Evolutionary conservation across 2,797 vertebrate genomes (phyloP).

Genomic region (Ambastaia sidthimunki): DNA sequence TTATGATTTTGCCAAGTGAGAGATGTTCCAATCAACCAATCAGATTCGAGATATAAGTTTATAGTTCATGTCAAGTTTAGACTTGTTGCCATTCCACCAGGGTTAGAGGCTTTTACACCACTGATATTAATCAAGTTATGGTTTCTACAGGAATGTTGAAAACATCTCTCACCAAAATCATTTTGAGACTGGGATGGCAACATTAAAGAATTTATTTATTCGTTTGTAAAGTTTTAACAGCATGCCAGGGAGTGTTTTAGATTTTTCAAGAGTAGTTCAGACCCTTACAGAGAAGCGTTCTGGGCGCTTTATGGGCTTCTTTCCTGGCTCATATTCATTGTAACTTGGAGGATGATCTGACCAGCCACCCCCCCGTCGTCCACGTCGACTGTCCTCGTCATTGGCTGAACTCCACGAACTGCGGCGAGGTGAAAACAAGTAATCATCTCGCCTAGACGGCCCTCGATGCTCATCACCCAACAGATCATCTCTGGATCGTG

Average conservation of each 20-base stretch:
- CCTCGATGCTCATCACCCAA: slow-evolving; percentile 57
- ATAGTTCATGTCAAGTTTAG: too few species aligned
- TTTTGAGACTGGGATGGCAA: neutral
- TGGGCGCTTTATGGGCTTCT: slow-evolving; percentile 71
- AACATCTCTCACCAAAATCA: too few species aligned
- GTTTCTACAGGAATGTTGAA: too few species aligned
- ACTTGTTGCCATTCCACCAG: too few species aligned
- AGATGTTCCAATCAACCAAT: too few species aligned
- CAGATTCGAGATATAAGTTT: too few species aligned
- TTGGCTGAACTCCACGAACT: slow-evolving; percentile 90
- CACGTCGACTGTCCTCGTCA: slow-evolving; percentile 69
- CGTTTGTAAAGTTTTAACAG: neutral
- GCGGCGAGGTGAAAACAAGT: slow-evolving; percentile 76
- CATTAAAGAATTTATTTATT: neutral
- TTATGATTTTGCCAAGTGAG: too few species aligned
- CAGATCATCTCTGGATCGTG: slow-evolving; percentile 77
- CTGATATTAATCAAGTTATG: too few species aligned
- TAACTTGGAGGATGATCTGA: slow-evolving; percentile 89
- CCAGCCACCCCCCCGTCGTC: slow-evolving; percentile 68
- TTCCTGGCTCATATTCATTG: slow-evolving; percentile 77
- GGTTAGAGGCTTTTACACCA: too few species aligned
- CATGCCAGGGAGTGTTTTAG: neutral
- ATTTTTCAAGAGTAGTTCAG: neutral
- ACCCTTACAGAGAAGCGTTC: slow-evolving; percentile 85
- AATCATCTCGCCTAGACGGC: slow-evolving; percentile 71